Evolutionary conservation across 2,888 invertebrate genomes (phyloP).

Genomic region (Cataglyphis cursor): DNA sequence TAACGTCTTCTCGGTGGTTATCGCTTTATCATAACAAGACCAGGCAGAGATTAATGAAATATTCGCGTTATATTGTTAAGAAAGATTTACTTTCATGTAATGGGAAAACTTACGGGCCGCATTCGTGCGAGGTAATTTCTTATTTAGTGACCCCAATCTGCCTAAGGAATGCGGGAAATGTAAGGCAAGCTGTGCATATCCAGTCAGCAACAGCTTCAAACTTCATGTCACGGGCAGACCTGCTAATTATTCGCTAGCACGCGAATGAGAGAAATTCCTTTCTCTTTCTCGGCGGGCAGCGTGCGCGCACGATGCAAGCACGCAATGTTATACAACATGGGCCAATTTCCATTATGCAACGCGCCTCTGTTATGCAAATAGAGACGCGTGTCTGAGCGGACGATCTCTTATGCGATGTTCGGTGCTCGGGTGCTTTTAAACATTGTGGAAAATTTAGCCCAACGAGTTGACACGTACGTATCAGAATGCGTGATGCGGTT

Average conservation of each 20-base stretch:
- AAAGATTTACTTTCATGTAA: conserved; percentile 34
- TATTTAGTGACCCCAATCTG: conserved; percentile 52
- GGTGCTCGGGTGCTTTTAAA: conserved; percentile 55
- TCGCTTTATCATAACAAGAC: conserved; percentile 27
- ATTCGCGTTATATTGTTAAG: conserved; percentile 27
- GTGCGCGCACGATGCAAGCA: conserved; percentile 55
- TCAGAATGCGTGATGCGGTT: conserved; percentile 10
- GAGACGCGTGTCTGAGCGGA: conserved; percentile 69
- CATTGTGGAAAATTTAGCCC: conserved; percentile 49
- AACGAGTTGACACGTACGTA: conserved; percentile 45
- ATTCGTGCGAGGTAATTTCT: conserved; percentile 49
- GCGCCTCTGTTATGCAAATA: conserved; percentile 79
- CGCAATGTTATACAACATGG: conserved; percentile 70
- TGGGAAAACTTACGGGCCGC: conserved; percentile 22
- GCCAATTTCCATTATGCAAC: conserved; percentile 76
- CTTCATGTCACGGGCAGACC: conserved; percentile 69
- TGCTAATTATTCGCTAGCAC: conserved; percentile 78
- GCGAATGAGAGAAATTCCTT: conserved; percentile 78
- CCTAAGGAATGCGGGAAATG: conserved; percentile 54
- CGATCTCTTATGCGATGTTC: conserved; percentile 69
- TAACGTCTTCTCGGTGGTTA: conserved; percentile 26
- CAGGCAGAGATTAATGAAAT: conserved; percentile 44
- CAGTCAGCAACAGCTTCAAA: conserved; percentile 68
- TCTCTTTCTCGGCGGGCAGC: conserved; percentile 67
- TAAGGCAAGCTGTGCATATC: conserved; percentile 53